Base-by-base conservation (phyloP, 92 coral and sea anemone genomes). In the Epizoanthus rinbou region DNA sequence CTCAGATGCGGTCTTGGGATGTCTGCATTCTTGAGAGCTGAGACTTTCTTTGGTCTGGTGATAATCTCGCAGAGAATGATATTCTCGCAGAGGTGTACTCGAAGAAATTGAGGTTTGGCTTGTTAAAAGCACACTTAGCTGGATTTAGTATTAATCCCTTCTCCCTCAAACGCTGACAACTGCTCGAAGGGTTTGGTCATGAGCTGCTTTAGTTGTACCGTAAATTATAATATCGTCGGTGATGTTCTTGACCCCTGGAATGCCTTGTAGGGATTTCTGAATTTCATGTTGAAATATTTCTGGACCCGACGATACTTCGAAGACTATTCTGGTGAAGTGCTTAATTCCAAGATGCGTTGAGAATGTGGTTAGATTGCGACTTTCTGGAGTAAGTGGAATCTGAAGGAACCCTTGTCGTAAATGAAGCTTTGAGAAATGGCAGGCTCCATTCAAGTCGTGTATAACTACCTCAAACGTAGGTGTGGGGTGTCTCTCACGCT, bases 381-480 rank as follows among this genome's bases (percentile, higher is more conserved):
- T 87, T 14, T 80, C 87, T 37, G 87, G 86, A 24, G 81, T 79
- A 14, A 90, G 79, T 21, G 88, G 85, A 11, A 90, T 80, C 54
- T 90, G 97, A 25, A 90, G 89, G 70, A 82, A 93, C 5, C 92
- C 88, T 23, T 85, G 80, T 6, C 64, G 81, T 14, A 91, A 78
- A 63, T 91, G 88, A 24, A 93, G 73, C 37, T 93, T 93, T 73
- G 87, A 81, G 67, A 90, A 92, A 10, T 37, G 43, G 5, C 43
- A 37, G 18, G 90, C 88, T 25, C 89, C 91, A 28, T 88, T 80
- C 17, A 79, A 45, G 52, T 78, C 88, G 11, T 85, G 81, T 22
- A 80, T 82, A 21, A 82, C 75, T 57, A 88, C 89, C 23, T 91
- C 86, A 25, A 86, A 53, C 8, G 89, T 91, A 18, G 92, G 92